Evolutionary conservation across 2,888 invertebrate genomes (phyloP), one percentile per base, ranked within the genome.

Genomic region (Ectemnius continuus): DNA sequence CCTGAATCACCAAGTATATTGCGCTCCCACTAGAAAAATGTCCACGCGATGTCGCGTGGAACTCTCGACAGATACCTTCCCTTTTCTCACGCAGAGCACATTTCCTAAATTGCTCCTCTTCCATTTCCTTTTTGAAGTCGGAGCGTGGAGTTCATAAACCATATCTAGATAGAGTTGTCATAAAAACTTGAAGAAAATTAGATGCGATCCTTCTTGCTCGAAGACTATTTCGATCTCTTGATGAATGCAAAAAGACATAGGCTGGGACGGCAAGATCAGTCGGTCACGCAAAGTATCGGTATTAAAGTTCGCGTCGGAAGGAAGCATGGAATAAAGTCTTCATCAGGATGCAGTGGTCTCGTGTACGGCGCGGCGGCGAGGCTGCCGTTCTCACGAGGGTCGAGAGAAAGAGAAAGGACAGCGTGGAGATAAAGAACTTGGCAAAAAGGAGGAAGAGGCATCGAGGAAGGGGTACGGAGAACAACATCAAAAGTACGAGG

Each of bases 1-100:
- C 81, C 70, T 72, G 78, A 80, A 83, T 83, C 75, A 70, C 75
- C 76, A 80, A 81, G 80, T 79, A 83, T 57, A 62, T 67, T 59
- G 14, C 45, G 11, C 28, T 48, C 23, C 36, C 4, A 16, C 52
- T 23, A 45, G 71, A 78, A 80, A 75, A 76, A 70, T 73, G 66
- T 70, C 56, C 65, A 72, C 58, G 58, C 13, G 14, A 14, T 14
- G 14, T 52, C 16, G 4, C 52, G 16, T 52, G 5, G 52, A 16
- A 14, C 5, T 16, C 13, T 1, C n/a, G 52, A 14, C n/a, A 14
- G 13, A 52, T 16, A 14, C 52, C 2, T 52, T 14, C n/a, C n/a
- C 52, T 52, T 16, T 14, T 16, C 16, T 52, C 52, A 52, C 16
- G 52, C 52, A 14, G 16, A 52, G 52, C 16, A 52, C n/a, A 16